Conservation (phyloP, 2,113 vertebrate species). For the Cyprinus carpio region DNA sequence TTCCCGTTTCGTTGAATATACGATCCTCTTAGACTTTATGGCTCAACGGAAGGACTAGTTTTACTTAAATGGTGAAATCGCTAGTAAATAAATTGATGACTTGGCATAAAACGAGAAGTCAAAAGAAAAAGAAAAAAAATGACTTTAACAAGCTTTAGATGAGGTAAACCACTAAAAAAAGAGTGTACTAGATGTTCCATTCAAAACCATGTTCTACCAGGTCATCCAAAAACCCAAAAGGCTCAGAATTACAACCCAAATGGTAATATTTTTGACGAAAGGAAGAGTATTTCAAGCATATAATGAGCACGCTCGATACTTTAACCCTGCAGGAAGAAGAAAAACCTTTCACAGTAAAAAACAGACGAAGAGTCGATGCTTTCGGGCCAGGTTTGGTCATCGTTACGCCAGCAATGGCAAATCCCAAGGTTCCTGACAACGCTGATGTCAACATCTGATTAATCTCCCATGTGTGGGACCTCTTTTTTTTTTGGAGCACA, state of each 20-base stretch:
- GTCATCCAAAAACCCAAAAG: background rate
- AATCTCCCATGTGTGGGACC: conserved; percentile 23
- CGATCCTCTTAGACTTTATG: background rate
- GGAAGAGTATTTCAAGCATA: conserved; percentile 19
- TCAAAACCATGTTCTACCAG: background rate
- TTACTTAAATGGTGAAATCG: background rate
- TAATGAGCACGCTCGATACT: conserved; percentile 19
- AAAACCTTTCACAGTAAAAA: conserved; percentile 17
- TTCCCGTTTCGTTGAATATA: background rate
- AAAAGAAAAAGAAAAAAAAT: background rate
- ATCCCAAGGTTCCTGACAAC: conserved; percentile 20
- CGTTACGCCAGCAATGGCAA: background rate
- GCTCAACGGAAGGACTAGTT: conserved; percentile 1
- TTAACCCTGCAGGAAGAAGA: conserved; percentile 6
- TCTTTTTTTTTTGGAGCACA: conserved; percentile 12
- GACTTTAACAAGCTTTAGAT: background rate
- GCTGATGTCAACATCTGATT: conserved; percentile 45
- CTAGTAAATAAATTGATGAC: background rate
- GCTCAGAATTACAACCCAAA: background rate
- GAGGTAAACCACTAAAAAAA: background rate
- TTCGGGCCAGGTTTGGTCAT: conserved; percentile 12
- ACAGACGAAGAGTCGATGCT: conserved; percentile 15
- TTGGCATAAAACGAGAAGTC: background rate
- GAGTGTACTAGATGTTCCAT: background rate
- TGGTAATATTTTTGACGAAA: background rate